phyloP scores from a whole-genome alignment of 2,797 vertebrate genomes.

The Pygocentrus nattereri region DNA sequence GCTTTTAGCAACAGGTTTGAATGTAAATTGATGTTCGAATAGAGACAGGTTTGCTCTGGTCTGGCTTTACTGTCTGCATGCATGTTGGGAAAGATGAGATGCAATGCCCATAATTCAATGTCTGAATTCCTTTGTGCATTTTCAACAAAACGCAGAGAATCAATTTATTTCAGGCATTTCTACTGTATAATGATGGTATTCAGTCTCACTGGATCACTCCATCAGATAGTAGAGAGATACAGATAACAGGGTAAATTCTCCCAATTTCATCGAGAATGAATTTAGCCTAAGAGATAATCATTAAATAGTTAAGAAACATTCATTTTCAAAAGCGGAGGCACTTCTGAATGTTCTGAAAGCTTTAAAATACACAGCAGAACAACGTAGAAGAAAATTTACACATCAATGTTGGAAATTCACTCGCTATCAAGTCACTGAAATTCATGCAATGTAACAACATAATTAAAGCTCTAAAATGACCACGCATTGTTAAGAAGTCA shows the following conservation, averaged over 20 bases:
- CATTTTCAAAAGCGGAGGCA: constrained; percentile 18
- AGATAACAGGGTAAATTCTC: neutral
- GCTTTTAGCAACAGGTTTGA: constrained; percentile 85
- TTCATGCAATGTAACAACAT: neutral
- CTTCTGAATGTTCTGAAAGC: constrained; percentile 11
- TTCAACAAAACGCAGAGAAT: constrained; percentile 31
- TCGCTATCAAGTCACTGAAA: neutral
- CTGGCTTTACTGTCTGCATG: constrained; percentile 65
- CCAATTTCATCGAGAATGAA: neutral
- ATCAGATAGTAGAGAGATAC: neutral
- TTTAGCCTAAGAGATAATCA: neutral
- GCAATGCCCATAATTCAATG: constrained; percentile 69
- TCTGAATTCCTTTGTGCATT: constrained; percentile 65
- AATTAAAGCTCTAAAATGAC: neutral
- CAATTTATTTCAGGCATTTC: constrained; percentile 28
- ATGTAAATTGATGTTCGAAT: constrained; percentile 87
- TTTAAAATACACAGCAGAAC: constrained; percentile 43
- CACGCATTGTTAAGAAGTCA: neutral
- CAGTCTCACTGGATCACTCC: constrained; percentile 9
- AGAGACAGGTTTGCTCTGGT: constrained; percentile 80
- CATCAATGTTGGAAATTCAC: constrained; percentile 10
- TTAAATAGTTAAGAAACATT: too few relatives aligned
- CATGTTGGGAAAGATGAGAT: constrained; percentile 63
- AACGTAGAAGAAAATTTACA: constrained; percentile 29
- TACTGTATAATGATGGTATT: constrained; percentile 23